These are phyloP conservation scores for Phalacrocorax pelagicus DNA, from an alignment of 2,113 vertebrate species.

Conservation along the genomic window DNA sequence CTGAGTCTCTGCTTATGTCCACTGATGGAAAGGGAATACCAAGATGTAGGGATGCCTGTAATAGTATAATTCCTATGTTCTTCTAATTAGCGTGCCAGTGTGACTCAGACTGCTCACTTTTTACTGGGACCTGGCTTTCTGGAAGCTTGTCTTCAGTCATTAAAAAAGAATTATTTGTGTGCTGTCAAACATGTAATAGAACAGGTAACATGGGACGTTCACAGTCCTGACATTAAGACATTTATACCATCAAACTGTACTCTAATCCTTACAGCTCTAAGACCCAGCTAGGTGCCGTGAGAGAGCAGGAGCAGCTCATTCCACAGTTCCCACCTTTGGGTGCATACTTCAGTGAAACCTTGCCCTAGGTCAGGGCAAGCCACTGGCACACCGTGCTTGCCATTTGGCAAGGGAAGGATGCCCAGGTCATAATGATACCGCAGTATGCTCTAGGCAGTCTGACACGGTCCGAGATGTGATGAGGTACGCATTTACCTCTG, in stretches of 20 bases:
- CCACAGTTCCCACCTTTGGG: not conserved
- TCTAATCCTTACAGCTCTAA: not conserved
- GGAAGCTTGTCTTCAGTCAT: not conserved
- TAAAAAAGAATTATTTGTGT: not conserved
- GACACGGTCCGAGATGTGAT: not conserved
- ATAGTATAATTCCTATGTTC: not conserved
- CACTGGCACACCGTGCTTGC: not conserved
- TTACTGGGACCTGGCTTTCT: not conserved
- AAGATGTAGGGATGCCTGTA: not conserved
- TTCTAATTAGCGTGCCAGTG: not conserved
- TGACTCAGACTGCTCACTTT: not conserved
- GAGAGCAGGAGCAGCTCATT: not conserved
- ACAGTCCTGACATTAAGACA: not conserved
- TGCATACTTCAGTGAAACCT: not conserved
- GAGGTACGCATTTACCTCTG: not conserved
- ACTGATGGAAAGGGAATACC: not conserved
- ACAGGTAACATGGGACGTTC: not conserved
- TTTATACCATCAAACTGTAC: not conserved
- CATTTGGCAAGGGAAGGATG: not conserved
- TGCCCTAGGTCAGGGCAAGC: not conserved
- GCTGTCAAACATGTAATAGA: not conserved
- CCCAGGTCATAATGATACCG: not conserved
- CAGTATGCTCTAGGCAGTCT: not conserved
- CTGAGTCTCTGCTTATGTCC: not conserved
- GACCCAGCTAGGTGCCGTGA: not conserved